Evolutionary conservation across 2,888 invertebrate genomes (phyloP).

Genomic region (Lasioglossum malachurum): DNA sequence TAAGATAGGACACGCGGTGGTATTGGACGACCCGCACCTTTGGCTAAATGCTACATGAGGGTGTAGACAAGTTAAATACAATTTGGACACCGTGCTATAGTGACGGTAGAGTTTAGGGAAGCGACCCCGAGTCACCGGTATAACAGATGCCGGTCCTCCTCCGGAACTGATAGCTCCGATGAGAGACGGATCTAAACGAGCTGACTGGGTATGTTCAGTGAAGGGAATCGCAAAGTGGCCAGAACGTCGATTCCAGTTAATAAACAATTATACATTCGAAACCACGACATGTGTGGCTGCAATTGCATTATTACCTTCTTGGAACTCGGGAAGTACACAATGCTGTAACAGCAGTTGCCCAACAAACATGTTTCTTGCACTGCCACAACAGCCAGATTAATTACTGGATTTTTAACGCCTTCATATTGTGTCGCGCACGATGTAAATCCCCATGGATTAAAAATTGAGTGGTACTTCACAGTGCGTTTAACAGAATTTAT

Average conservation of each 20-base stretch:
- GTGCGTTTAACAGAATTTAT: too few relatives aligned
- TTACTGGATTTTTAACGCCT: too few relatives aligned
- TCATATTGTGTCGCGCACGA: too few relatives aligned
- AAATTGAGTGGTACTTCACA: too few relatives aligned
- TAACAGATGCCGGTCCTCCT: neutral
- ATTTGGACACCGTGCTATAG: neutral
- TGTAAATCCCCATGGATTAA: too few relatives aligned
- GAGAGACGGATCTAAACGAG: neutral
- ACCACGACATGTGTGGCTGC: too few relatives aligned
- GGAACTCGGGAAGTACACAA: too few relatives aligned
- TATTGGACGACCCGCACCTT: neutral
- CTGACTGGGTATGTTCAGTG: neutral
- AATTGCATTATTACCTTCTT: too few relatives aligned
- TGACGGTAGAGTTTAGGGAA: neutral
- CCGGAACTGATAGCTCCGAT: neutral
- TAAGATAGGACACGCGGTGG: neutral
- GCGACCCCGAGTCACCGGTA: neutral
- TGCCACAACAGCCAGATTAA: too few relatives aligned
- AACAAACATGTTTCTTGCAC: too few relatives aligned
- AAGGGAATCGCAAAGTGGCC: too few relatives aligned
- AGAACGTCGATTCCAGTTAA: neutral
- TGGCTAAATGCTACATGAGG: neutral
- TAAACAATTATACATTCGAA: neutral
- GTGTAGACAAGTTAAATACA: conserved; percentile 3
- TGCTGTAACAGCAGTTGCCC: too few relatives aligned